Conservation (phyloP, 2,113 vertebrate genomes). For the Hassar affinis region DNA sequence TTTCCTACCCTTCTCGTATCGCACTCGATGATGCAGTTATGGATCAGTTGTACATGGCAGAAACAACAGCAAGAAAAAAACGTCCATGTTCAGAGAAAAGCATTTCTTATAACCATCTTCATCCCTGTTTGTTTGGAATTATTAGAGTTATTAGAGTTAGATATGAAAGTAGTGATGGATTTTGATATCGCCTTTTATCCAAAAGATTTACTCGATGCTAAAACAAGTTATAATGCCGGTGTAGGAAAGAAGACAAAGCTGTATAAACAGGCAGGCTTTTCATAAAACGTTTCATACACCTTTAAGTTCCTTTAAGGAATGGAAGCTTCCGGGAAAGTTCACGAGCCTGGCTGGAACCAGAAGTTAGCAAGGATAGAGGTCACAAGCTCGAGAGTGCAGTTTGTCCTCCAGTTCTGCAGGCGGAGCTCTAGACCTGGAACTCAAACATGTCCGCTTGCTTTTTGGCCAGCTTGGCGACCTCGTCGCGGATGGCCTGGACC, state of each 20-base stretch:
- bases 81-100: neutral
- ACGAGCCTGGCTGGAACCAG: constrained; percentile 13
- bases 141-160: too few species aligned
- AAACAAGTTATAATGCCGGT: constrained; percentile 38
- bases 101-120: neutral
- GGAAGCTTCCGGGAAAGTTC: constrained; percentile 52
- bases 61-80: neutral
- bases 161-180: neutral
- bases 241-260: constrained; percentile 32
- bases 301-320: constrained; percentile 40
- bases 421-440: constrained; percentile 80
- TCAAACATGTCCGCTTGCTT: constrained; percentile 97
- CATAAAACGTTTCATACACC: constrained; percentile 46
- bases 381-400: constrained; percentile 24
- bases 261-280: constrained; percentile 44
- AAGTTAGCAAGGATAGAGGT: constrained; percentile 9
- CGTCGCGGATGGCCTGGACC: constrained; percentile 93
- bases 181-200: neutral
- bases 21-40: neutral
- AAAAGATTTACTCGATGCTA: constrained; percentile 33
- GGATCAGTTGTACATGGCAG: neutral
- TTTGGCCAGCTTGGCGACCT: constrained; percentile 96
- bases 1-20: neutral
- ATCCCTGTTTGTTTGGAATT: neutral
- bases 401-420: constrained; percentile 41